A percentile compares a stretch with the other conserved stretches of the same genome.
These are phyloP conservation scores for Sinelater perroti DNA, from an alignment of 2,888 invertebrate species.

Conservation along the genomic window DNA sequence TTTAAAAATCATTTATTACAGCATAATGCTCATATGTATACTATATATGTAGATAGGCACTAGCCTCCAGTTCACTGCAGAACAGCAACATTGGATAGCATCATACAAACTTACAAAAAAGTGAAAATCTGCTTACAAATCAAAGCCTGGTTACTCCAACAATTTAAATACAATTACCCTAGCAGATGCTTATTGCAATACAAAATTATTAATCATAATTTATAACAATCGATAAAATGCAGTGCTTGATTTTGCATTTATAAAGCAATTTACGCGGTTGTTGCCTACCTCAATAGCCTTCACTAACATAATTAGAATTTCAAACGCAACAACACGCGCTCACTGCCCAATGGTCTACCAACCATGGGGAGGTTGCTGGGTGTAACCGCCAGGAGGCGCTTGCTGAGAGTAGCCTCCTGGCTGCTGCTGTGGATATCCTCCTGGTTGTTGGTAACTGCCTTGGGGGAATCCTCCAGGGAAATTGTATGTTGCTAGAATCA, in stretches of 20 bases:
- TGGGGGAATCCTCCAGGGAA: constrained; percentile 53
- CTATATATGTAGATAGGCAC: too few species aligned
- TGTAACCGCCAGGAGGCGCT: constrained; percentile 44
- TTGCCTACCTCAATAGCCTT: not conserved
- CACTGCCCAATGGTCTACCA: constrained; percentile 32
- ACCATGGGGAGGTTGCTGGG: constrained; percentile 49
- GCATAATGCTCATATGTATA: not conserved
- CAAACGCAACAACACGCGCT: not conserved
- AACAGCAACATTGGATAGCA: not conserved
- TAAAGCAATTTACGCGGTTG: constrained; percentile 1
- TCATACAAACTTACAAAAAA: not conserved
- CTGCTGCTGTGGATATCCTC: constrained; percentile 36
- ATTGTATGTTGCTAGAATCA: constrained; percentile 21
- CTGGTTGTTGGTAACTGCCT: constrained; percentile 63
- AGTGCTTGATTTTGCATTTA: constrained; percentile 2
- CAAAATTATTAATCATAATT: not conserved
- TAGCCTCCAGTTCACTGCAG: not conserved
- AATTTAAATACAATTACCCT: too few species aligned
- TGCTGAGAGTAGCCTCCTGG: constrained; percentile 37
- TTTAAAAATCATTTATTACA: not conserved
- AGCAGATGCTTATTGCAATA: too few species aligned
- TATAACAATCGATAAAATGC: constrained; percentile 6
- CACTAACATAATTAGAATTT: constrained; percentile 3
- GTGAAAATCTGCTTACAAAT: too few species aligned
- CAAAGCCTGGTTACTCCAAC: too few species aligned